Percentiles rank a stretch among this genome's conserved stretches.
Evolutionary conservation across 2,113 vertebrate genomes (phyloP).

Genomic region (Erythrocercus mccallii): DNA sequence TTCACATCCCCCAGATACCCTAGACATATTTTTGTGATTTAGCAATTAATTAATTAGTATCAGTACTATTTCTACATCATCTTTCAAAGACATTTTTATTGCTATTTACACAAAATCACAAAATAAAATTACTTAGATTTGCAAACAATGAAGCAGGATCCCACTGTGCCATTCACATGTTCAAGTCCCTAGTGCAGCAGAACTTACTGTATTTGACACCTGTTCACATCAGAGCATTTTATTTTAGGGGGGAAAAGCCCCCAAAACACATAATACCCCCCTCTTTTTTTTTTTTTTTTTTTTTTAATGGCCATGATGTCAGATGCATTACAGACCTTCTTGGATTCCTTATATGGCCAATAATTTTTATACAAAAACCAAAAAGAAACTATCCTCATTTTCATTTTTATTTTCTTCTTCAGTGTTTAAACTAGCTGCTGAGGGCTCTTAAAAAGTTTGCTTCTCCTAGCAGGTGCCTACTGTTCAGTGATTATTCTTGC

Average conservation of each 20-base stretch:
- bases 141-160: neutral
- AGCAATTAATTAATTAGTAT: neutral
- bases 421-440: neutral
- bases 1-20: neutral
- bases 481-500: neutral
- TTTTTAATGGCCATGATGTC: neutral
- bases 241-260: rapidly evolving
- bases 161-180: neutral
- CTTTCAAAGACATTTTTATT: neutral
- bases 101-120: neutral
- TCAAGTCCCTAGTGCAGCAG: rapidly evolving
- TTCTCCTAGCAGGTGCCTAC: neutral
- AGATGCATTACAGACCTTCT: neutral
- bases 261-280: rapidly evolving
- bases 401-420: neutral
- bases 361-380: neutral
- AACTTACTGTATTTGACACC: neutral
- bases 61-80: neutral
- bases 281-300: neutral
- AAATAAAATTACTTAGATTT: neutral
- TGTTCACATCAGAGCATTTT: neutral
- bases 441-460: neutral
- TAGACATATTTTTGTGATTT: neutral
- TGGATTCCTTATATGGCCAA: neutral
- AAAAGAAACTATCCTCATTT: neutral